These are phyloP conservation scores for Metacarcinus magister DNA, from an alignment of 2,888 invertebrate genomes.

Conservation along the genomic window DNA sequence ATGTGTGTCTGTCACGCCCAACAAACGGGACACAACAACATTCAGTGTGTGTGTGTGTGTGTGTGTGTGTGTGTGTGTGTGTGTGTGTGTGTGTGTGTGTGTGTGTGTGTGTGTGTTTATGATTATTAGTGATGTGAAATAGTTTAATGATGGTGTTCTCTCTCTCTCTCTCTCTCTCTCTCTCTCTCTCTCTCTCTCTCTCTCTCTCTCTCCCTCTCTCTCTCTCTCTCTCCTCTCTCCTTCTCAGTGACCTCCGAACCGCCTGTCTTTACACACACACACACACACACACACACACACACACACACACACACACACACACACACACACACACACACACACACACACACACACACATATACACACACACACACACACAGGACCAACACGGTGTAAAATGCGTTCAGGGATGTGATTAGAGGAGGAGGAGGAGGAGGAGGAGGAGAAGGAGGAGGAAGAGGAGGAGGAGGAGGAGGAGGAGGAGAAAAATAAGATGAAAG, in stretches of 20 bases:
- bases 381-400: not conserved
- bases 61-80: conserved; percentile 28
- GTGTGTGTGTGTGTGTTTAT: not conserved
- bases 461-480: conserved; percentile 26
- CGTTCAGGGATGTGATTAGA: not conserved
- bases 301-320: conserved; percentile 3
- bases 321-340: conserved; percentile 15
- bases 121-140: no score
- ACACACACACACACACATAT: not conserved
- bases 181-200: not conserved
- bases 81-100: conserved; percentile 39
- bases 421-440: not conserved
- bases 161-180: no score
- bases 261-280: not conserved
- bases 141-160: no score
- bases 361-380: not conserved
- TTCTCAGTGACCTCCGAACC: not conserved
- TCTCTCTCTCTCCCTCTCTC: not conserved
- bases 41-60: no score
- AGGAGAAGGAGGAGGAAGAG: not conserved
- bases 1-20: no score
- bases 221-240: not conserved
- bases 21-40: no score
- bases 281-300: conserved; percentile 34
- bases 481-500: not conserved